Evolutionary conservation across 35 echinoderm and acorn worm genomes (phyloP).

Genomic region (Lytechinus variegatus): DNA sequence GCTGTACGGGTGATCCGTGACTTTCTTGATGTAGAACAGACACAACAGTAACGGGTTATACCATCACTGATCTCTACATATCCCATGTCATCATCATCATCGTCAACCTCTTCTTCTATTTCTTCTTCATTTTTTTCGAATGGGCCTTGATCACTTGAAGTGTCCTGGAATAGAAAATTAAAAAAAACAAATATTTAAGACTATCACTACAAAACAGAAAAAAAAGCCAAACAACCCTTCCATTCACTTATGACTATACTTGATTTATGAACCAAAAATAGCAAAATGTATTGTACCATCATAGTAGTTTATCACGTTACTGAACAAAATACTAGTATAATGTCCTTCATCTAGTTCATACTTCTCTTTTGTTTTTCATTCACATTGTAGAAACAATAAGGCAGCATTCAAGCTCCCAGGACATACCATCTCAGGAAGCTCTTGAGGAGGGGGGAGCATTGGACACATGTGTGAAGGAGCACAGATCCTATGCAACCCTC

Average conservation of each 20-base stretch:
- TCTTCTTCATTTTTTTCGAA: not conserved
- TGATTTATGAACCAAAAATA: not conserved
- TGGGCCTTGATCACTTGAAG: not conserved
- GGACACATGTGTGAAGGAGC: not conserved
- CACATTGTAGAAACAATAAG: not conserved
- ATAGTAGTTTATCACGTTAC: not conserved
- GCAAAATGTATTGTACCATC: no score
- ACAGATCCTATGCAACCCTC: constrained; percentile 33
- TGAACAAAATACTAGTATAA: not conserved
- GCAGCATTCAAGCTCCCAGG: not conserved
- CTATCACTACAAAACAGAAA: not conserved
- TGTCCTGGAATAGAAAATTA: not conserved
- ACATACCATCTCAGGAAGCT: not conserved
- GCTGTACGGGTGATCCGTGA: not conserved
- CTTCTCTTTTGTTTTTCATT: not conserved
- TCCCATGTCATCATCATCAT: not conserved
- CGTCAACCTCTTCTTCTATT: not conserved
- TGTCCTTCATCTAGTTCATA: not conserved
- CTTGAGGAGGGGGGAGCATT: not conserved
- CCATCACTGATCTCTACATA: constrained; percentile 5
- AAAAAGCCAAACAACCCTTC: not conserved
- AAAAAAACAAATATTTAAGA: not conserved
- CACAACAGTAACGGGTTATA: not conserved
- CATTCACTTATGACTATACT: not conserved
- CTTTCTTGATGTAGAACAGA: not conserved